Evolutionary conservation across 2,888 invertebrate species (phyloP).

Genomic region (Terebella lapidaria): DNA sequence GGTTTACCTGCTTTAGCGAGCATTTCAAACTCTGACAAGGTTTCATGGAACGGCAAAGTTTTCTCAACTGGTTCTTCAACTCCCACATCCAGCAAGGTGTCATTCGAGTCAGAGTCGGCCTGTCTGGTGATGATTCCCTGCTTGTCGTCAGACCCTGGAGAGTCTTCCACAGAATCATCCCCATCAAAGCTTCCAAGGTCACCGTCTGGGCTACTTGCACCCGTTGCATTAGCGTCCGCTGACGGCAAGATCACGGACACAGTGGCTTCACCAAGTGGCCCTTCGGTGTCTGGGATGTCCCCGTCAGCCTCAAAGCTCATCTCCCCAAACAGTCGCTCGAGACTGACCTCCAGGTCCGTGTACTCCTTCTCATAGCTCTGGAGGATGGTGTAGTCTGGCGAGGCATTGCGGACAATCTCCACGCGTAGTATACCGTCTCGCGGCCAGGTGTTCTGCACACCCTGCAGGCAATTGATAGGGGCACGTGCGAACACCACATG

Average conservation of each 20-base stretch:
- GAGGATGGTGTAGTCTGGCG: conserved; percentile 70
- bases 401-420: conserved; percentile 64
- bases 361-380: conserved; percentile 71
- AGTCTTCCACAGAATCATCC: conserved; percentile 2
- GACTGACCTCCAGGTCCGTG: conserved; percentile 10
- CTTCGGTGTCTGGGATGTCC: neutral
- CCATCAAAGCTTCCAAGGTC: neutral
- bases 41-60: conserved; percentile 35
- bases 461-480: conserved; percentile 87
- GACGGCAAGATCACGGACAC: neutral
- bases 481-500: conserved; percentile 89
- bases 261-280: neutral
- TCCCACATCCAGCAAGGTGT: neutral
- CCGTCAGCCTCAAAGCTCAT: neutral
- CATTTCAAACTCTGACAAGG: conserved; percentile 60
- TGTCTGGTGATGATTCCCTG: neutral
- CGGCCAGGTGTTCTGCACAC: conserved; percentile 82
- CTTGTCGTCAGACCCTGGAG: neutral
- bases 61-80: conserved; percentile 11
- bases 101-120: conserved; percentile 1
- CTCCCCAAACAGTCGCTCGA: neutral
- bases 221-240: conserved; percentile 1
- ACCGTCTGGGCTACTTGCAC: neutral
- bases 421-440: conserved; percentile 89
- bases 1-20: conserved; percentile 60